Percentiles rank a stretch among this genome's conserved stretches.
Evolutionary conservation across 2,113 vertebrate genomes (phyloP).

Genomic region (Phoxinus phoxinus): DNA sequence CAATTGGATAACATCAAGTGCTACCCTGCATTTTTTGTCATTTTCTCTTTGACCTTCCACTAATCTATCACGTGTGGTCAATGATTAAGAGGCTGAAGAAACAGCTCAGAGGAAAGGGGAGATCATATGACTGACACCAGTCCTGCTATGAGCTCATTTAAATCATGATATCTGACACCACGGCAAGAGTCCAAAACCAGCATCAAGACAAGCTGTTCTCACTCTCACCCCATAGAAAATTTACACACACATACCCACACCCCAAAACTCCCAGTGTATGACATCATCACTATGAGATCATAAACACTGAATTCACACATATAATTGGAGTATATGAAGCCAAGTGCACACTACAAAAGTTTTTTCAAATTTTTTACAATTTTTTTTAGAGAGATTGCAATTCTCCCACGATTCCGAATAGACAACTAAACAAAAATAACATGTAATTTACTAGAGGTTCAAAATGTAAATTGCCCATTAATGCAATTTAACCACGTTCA

Average conservation of each 20-base stretch:
- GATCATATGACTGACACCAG: conserved; percentile 31
- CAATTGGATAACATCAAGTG: not conserved
- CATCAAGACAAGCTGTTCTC: conserved; percentile 42
- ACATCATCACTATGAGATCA: conserved; percentile 22
- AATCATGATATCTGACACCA: conserved; percentile 43
- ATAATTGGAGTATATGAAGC: not conserved
- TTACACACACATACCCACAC: conserved; percentile 29
- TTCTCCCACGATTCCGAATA: too few relatives aligned
- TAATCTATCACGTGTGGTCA: conserved; percentile 22
- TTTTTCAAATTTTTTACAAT: not conserved
- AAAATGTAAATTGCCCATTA: too few relatives aligned
- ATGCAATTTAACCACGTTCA: too few relatives aligned
- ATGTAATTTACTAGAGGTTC: too few relatives aligned
- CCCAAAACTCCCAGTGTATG: conserved; percentile 36
- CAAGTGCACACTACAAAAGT: not conserved
- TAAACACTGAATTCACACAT: not conserved
- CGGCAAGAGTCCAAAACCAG: conserved; percentile 48
- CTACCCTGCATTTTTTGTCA: not conserved
- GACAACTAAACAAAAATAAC: too few relatives aligned
- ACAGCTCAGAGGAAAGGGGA: conserved; percentile 8
- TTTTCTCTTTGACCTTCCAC: not conserved
- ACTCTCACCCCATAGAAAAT: conserved; percentile 17
- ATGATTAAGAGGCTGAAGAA: conserved; percentile 35
- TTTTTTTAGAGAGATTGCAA: too few relatives aligned
- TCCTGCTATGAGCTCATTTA: not conserved